Percentiles rank a stretch among this genome's conserved stretches.
Evolutionary conservation across 2,888 invertebrate species (phyloP).

Genomic region (Diabrotica balteata): DNA sequence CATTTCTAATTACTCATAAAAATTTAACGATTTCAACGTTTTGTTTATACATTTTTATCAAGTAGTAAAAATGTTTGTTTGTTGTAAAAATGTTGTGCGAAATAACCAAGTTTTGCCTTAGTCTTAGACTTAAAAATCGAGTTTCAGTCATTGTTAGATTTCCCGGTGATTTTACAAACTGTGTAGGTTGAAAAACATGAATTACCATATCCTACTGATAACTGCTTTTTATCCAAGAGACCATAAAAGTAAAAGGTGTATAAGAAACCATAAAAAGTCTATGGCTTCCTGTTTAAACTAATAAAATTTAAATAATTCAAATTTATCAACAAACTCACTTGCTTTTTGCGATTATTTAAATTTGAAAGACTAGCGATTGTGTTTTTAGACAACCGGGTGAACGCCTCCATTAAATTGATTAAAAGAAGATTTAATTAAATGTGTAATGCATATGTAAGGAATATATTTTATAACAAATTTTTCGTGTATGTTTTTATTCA

Average conservation of each 20-base stretch:
- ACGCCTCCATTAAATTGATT: background rate
- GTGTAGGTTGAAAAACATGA: conserved; percentile 1
- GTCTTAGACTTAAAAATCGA: too few relatives aligned
- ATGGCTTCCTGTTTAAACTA: conserved; percentile 2
- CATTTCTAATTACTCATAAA: too few relatives aligned
- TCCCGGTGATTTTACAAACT: too few relatives aligned
- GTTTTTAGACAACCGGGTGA: background rate
- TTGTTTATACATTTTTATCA: too few relatives aligned
- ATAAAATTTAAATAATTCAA: conserved; percentile 13
- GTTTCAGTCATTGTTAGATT: too few relatives aligned
- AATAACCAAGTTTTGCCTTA: too few relatives aligned
- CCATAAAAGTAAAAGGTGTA: conserved; percentile 11
- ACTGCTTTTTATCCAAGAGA: background rate
- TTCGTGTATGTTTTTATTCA: too few relatives aligned
- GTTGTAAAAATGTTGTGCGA: too few relatives aligned
- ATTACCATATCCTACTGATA: conserved; percentile 14
- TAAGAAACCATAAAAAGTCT: conserved; percentile 8
- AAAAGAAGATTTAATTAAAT: background rate
- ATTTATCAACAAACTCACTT: background rate
- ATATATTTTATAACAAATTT: too few relatives aligned
- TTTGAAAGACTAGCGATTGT: background rate
- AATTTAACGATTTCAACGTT: too few relatives aligned
- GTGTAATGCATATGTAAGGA: too few relatives aligned
- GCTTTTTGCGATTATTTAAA: conserved; percentile 1
- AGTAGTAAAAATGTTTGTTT: too few relatives aligned